These are phyloP conservation scores for Dermatophagoides farinae DNA, from an alignment of 1,140 invertebrate genomes.

Conservation along the genomic window DNA sequence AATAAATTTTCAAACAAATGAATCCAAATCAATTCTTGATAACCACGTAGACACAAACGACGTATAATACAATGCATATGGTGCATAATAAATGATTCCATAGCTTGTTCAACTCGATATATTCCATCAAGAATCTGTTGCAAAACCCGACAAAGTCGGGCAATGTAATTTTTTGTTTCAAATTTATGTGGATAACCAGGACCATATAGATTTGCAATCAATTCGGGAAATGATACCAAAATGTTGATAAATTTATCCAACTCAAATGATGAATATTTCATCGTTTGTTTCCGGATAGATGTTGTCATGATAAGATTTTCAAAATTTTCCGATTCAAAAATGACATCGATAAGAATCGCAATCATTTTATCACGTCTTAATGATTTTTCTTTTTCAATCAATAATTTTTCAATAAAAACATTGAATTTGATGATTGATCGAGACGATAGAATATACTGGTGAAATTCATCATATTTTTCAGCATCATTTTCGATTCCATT, in stretches of 20 bases:
- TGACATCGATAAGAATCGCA: background rate
- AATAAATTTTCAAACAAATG: background rate
- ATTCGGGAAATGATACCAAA: background rate
- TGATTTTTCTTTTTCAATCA: background rate
- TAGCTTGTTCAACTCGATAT: background rate
- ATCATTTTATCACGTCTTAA: background rate
- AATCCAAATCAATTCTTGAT: background rate
- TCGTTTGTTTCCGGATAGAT: background rate
- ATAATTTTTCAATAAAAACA: background rate
- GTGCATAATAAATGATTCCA: background rate
- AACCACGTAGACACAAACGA: background rate
- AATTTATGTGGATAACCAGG: background rate
- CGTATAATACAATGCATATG: background rate
- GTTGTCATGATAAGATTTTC: background rate
- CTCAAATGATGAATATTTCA: background rate
- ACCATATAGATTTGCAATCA: background rate
- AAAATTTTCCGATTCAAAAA: background rate
- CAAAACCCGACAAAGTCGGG: background rate
- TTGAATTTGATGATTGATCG: background rate
- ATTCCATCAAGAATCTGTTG: background rate
- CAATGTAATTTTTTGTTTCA: background rate
- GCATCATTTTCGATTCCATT: background rate
- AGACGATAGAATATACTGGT: background rate
- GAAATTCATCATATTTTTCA: background rate
- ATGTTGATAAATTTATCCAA: background rate